phyloP scores from a whole-genome alignment of 2,113 vertebrate species.

The Zosterops japonicus region DNA sequence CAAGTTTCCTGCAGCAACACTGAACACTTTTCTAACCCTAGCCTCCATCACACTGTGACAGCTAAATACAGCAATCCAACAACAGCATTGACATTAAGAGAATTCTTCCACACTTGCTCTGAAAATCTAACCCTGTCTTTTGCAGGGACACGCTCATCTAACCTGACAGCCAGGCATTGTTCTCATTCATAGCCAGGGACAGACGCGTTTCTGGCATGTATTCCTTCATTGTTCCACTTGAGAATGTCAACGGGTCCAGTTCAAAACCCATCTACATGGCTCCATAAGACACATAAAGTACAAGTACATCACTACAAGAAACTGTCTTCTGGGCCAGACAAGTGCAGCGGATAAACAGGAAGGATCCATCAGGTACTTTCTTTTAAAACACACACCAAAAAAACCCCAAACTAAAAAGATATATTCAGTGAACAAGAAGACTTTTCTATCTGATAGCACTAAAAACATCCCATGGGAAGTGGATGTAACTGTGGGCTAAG shows the following conservation, averaged over 20 bases:
- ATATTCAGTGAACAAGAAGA: not conserved
- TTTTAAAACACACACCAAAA: not conserved
- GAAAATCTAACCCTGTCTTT: not conserved
- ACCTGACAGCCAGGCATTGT: slow-evolving; percentile 58
- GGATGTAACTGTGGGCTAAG: not conserved
- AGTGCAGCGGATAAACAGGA: not conserved
- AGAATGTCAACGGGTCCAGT: not conserved
- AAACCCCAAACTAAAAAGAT: not conserved
- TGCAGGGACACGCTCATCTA: slow-evolving; percentile 8
- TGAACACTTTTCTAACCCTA: slow-evolving; percentile 56
- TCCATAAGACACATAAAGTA: not conserved
- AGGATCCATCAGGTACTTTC: not conserved
- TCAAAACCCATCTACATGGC: not conserved
- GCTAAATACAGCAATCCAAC: slow-evolving; percentile 48
- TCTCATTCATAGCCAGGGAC: slow-evolving; percentile 23
- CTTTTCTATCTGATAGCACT: not conserved
- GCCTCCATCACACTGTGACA: slow-evolving; percentile 48
- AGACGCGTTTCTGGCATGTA: not conserved
- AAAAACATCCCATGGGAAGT: not conserved
- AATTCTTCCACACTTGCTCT: slow-evolving; percentile 12
- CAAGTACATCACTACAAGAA: not conserved
- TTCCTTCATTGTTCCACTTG: slow-evolving; percentile 16
- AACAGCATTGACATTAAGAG: slow-evolving; percentile 32
- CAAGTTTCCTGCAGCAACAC: slow-evolving; percentile 45
- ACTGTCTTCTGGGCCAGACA: not conserved